Conservation (phyloP, 2,797 vertebrate genomes). For the Eulemur rubriventer region DNA sequence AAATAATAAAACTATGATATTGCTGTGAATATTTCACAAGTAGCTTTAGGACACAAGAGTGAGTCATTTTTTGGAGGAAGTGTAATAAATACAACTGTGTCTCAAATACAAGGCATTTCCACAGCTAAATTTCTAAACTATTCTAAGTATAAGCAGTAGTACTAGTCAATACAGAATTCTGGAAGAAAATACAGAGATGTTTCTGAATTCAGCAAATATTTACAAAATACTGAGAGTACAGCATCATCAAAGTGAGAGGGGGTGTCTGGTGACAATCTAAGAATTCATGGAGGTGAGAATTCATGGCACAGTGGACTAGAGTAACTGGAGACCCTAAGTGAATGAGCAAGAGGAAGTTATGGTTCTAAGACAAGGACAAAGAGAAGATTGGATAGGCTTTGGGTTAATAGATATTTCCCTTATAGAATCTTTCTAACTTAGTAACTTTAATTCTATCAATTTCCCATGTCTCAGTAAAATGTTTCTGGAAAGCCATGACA, state of each 20-base stretch:
- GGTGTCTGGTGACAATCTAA: not conserved
- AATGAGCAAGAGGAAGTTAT: not conserved
- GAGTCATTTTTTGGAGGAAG: not conserved
- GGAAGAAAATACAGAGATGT: not conserved
- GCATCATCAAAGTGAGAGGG: not conserved
- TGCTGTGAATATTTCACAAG: not conserved
- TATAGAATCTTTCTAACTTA: not conserved
- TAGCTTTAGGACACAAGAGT: not conserved
- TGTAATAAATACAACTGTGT: not conserved
- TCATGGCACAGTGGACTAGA: not conserved
- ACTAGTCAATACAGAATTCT: not conserved
- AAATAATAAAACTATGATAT: not conserved
- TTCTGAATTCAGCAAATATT: not conserved
- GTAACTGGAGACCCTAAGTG: not conserved
- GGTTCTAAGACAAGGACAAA: not conserved
- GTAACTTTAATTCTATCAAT: not conserved
- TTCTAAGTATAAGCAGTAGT: not conserved
- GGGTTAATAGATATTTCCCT: not conserved
- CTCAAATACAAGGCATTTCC: not conserved
- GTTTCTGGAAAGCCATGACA: not conserved
- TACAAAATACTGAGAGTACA: not conserved
- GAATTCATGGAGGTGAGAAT: not conserved
- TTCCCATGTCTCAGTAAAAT: not conserved
- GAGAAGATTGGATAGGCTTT: not conserved
- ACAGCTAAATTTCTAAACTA: not conserved